A percentile compares a stretch with the other conserved stretches of the same genome.
phyloP scores from a whole-genome alignment of 1,140 invertebrate species.

The Panagrolaimus sp. region DNA sequence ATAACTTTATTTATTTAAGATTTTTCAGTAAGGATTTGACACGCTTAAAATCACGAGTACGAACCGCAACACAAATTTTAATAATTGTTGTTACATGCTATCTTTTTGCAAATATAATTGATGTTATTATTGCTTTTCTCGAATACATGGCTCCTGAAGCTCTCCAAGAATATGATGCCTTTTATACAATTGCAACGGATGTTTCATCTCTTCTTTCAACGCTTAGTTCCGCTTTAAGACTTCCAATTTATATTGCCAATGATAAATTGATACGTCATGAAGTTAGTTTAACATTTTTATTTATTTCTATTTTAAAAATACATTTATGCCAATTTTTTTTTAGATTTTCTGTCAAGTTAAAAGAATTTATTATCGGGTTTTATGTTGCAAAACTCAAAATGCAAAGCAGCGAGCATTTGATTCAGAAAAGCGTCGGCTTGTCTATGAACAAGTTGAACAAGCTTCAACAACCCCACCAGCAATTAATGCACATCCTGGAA shows the following conservation, averaged over 20 bases:
- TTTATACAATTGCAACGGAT: constrained; percentile 46
- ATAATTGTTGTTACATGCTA: constrained; percentile 48
- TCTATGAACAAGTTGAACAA: constrained; percentile 9
- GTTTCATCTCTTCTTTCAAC: constrained; percentile 46
- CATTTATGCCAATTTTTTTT: too few relatives aligned
- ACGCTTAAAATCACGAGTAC: constrained; percentile 28
- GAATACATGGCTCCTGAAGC: constrained; percentile 40
- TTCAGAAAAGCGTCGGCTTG: neutral
- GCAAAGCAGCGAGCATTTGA: constrained; percentile 1
- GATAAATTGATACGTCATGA: constrained; percentile 34
- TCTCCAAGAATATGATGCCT: constrained; percentile 16
- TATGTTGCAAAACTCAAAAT: constrained; percentile 10
- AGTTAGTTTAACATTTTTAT: constrained; percentile 16
- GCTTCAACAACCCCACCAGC: neutral
- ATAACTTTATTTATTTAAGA: constrained; percentile 14
- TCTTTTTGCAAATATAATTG: constrained; percentile 42
- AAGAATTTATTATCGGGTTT: neutral
- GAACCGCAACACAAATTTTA: constrained; percentile 48
- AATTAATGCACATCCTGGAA: neutral
- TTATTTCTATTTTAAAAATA: neutral
- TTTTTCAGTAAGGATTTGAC: constrained; percentile 18
- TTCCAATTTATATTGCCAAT: constrained; percentile 44
- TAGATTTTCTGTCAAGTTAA: neutral
- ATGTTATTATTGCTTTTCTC: constrained; percentile 44
- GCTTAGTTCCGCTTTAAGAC: constrained; percentile 39